Evolutionary conservation across 2,113 vertebrate genomes (phyloP).

Genomic region (Atrichornis clamosus): DNA sequence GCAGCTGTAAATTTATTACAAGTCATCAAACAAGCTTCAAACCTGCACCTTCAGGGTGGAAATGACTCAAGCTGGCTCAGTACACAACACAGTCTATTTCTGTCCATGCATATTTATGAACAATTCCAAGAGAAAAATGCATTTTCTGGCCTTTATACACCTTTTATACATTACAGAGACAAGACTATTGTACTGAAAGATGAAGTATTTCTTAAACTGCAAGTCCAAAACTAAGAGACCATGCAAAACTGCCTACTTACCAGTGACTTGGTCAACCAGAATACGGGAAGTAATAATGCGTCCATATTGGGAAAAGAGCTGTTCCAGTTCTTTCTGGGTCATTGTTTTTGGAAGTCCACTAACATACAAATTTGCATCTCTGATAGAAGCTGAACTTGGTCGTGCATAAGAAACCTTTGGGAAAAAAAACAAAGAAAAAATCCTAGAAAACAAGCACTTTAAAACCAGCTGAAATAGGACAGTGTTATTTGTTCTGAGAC

Average conservation of each 20-base stretch:
- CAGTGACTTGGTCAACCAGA: constrained; percentile 95
- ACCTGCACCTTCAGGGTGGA: constrained; percentile 73
- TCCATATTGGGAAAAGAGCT: constrained; percentile 96
- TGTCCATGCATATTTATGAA: constrained; percentile 83
- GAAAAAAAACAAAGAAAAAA: not conserved
- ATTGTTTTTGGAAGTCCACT: constrained; percentile 97
- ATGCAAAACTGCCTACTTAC: constrained; percentile 77
- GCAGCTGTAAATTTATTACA: constrained; percentile 79
- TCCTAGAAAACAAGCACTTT: not conserved
- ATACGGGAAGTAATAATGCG: constrained; percentile 99
- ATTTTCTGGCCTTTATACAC: constrained; percentile 74
- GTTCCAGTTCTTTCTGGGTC: constrained; percentile 96
- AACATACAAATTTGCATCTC: constrained; percentile 97
- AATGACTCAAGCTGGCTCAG: constrained; percentile 72
- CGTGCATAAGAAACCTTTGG: constrained; percentile 90
- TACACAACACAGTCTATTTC: constrained; percentile 73
- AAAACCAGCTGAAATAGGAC: not conserved
- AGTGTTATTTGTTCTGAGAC: not conserved
- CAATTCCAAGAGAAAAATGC: constrained; percentile 74
- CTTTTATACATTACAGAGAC: constrained; percentile 66
- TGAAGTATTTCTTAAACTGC: constrained; percentile 35
- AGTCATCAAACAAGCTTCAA: constrained; percentile 76
- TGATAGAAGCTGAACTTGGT: constrained; percentile 97
- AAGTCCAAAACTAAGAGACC: not conserved
- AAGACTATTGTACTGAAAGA: not conserved